phyloP scores from a whole-genome alignment of 2,797 vertebrate species.

The Trichosurus vulpecula region DNA sequence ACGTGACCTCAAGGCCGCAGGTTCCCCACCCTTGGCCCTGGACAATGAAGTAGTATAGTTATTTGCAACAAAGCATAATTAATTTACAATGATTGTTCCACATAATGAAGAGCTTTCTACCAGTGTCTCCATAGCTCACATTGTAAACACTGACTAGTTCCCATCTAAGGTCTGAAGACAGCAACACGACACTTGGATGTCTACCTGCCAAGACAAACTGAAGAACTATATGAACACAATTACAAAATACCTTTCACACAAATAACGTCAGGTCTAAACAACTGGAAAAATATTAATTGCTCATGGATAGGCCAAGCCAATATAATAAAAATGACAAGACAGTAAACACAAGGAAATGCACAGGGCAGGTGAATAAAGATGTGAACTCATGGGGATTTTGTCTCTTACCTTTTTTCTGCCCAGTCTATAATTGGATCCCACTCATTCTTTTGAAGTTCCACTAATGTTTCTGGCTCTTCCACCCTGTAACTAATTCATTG shows the following conservation, averaged over 20 bases:
- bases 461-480: constrained; percentile 93
- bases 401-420: constrained; percentile 92
- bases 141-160: neutral
- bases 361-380: neutral
- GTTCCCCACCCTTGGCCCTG: no score
- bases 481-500: constrained; percentile 92
- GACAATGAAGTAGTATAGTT: neutral
- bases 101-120: neutral
- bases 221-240: neutral
- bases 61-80: neutral
- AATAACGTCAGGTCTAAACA: neutral
- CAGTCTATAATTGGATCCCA: constrained; percentile 95
- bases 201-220: neutral
- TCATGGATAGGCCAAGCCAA: neutral
- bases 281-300: neutral
- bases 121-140: neutral
- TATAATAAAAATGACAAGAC: neutral
- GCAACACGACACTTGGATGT: neutral
- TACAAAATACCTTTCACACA: neutral
- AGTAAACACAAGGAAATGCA: neutral
- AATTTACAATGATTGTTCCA: neutral
- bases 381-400: no score
- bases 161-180: neutral
- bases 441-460: constrained; percentile 95
- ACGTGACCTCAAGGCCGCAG: no score